Evolutionary conservation across 1,140 invertebrate genomes (phyloP).

Genomic region (Nylanderia fulva): DNA sequence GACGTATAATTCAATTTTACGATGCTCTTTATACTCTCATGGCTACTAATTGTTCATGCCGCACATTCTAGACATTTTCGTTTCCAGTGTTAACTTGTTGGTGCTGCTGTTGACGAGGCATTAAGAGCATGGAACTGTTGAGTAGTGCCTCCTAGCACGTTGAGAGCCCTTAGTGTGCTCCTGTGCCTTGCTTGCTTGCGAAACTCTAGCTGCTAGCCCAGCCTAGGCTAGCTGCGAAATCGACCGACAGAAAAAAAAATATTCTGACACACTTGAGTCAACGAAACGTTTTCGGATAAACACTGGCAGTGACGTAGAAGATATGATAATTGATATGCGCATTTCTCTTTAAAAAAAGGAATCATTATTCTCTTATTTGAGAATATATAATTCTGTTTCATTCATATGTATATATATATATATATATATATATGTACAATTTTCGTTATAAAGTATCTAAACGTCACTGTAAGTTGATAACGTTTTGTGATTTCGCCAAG

Average conservation of each 20-base stretch:
- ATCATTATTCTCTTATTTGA: too few species aligned
- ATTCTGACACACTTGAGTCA: constrained; percentile 50
- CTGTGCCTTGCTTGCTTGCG: constrained; percentile 82
- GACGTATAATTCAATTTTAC: constrained; percentile 43
- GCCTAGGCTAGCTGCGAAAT: constrained; percentile 61
- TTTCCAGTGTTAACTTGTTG: constrained; percentile 85
- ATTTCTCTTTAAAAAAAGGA: constrained; percentile 1
- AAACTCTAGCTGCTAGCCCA: constrained; percentile 73
- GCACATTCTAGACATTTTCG: constrained; percentile 82
- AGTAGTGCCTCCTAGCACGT: constrained; percentile 83
- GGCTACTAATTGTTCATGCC: constrained; percentile 73
- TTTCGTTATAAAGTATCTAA: constrained; percentile 32
- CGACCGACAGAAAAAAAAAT: constrained; percentile 60
- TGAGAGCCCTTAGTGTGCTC: constrained; percentile 79
- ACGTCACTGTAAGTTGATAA: constrained; percentile 49
- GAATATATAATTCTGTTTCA: too few species aligned
- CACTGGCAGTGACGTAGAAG: constrained; percentile 35
- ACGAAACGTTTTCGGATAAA: constrained; percentile 48
- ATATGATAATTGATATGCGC: neutral
- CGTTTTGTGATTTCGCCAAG: constrained; percentile 49
- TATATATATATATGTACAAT: constrained; percentile 25
- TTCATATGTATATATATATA: neutral
- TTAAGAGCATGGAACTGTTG: constrained; percentile 82
- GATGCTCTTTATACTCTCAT: constrained; percentile 34
- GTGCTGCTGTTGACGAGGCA: constrained; percentile 84